A percentile compares a stretch with the other conserved stretches of the same genome.
phyloP scores from a whole-genome alignment of 2,797 vertebrate genomes.

The Sebastes diaconus region DNA sequence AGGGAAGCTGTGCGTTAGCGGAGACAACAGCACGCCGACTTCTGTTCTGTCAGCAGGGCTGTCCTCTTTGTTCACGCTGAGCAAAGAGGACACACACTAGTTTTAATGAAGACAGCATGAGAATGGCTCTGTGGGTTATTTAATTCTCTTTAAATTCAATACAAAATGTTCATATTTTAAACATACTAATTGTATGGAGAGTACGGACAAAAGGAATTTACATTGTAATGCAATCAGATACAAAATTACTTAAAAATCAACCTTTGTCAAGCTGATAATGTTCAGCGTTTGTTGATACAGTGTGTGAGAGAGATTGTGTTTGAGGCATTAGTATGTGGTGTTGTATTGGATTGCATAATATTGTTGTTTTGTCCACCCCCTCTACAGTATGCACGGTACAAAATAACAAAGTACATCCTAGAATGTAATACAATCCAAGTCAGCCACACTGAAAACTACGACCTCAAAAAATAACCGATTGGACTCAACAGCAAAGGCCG shows the following conservation, averaged over 20 bases:
- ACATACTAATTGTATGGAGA: neutral
- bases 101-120: neutral
- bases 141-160: neutral
- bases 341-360: slow-evolving; percentile 68
- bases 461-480: neutral
- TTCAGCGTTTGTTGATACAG: neutral
- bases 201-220: neutral
- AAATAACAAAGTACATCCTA: slow-evolving; percentile 40
- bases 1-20: slow-evolving; percentile 5
- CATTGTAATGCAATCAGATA: neutral
- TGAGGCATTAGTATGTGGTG: slow-evolving; percentile 32
- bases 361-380: slow-evolving; percentile 66
- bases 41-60: slow-evolving; percentile 16
- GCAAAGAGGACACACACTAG: neutral
- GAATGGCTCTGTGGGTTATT: neutral
- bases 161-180: neutral
- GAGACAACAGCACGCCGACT: slow-evolving; percentile 8
- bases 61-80: slow-evolving; percentile 3
- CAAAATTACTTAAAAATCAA: neutral
- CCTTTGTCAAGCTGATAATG: neutral
- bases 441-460: slow-evolving; percentile 7
- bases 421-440: slow-evolving; percentile 19
- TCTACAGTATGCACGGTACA: slow-evolving; percentile 40
- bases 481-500: neutral
- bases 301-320: slow-evolving; percentile 2